phyloP scores from a whole-genome alignment of 2,113 vertebrate genomes.

The Pelecanus crispus region DNA sequence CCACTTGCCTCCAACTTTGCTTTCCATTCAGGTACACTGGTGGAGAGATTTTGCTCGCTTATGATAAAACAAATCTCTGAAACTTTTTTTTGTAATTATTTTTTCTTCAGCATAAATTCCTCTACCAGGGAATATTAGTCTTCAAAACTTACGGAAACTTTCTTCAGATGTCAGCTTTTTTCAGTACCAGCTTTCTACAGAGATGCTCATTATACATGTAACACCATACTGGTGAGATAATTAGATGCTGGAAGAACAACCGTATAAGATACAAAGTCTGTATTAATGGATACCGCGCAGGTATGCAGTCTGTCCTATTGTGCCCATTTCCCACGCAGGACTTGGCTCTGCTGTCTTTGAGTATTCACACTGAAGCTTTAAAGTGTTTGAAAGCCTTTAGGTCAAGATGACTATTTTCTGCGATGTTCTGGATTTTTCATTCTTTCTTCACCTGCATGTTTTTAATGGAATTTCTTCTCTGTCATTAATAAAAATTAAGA shows the following conservation, averaged over 20 bases:
- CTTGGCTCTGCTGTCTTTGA: background rate
- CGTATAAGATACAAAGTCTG: rapidly evolving
- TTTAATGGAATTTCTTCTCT: background rate
- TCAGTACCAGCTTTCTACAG: background rate
- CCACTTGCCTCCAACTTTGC: background rate
- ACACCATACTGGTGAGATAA: background rate
- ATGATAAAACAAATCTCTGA: background rate
- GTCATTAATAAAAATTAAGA: too few relatives aligned
- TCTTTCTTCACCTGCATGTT: background rate
- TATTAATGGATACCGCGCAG: rapidly evolving
- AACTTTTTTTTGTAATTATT: background rate
- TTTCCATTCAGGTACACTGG: too few relatives aligned
- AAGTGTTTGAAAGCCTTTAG: background rate
- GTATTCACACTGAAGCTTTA: rapidly evolving
- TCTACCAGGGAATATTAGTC: background rate
- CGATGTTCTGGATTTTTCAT: background rate
- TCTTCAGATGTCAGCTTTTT: background rate
- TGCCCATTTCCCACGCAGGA: background rate
- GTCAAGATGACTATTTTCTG: background rate
- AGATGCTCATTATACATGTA: rapidly evolving
- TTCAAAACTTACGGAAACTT: rapidly evolving
- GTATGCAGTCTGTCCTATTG: background rate
- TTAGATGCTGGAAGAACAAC: background rate
- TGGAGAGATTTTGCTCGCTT: background rate
- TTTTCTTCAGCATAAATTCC: background rate